These are phyloP conservation scores for Agrotis exclamationis DNA, from an alignment of 2,888 invertebrate genomes.

Conservation along the genomic window DNA sequence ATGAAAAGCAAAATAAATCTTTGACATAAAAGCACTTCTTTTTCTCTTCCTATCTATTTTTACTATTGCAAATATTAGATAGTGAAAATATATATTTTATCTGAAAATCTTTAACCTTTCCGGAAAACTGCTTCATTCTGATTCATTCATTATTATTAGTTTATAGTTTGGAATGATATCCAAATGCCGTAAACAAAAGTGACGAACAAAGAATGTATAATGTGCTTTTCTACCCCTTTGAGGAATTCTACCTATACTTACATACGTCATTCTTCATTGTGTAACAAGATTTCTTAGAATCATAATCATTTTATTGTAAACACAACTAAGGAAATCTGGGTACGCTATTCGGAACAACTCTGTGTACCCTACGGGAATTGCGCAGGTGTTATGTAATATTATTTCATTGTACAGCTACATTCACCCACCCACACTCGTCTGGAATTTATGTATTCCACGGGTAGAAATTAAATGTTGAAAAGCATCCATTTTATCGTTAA, in stretches of 20 bases:
- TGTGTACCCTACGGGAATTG: neutral
- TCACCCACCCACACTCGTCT: neutral
- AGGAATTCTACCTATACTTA: too few species aligned
- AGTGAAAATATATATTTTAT: neutral
- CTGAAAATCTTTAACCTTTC: neutral
- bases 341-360: neutral
- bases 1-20: neutral
- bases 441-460: conserved; percentile 25
- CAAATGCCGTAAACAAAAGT: neutral
- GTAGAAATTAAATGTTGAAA: conserved; percentile 20
- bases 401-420: neutral
- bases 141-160: too few species aligned
- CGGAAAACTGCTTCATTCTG: neutral
- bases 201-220: neutral
- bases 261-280: neutral
- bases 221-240: too few species aligned
- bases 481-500: conserved; percentile 15
- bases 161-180: too few species aligned
- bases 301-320: too few species aligned
- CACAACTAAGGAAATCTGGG: neutral
- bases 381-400: neutral
- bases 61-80: neutral
- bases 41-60: neutral
- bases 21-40: too few species aligned
- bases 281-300: too few species aligned